These are phyloP conservation scores for Drosophila macrospina DNA, from an alignment of 2,888 invertebrate species.

Conservation along the genomic window DNA sequence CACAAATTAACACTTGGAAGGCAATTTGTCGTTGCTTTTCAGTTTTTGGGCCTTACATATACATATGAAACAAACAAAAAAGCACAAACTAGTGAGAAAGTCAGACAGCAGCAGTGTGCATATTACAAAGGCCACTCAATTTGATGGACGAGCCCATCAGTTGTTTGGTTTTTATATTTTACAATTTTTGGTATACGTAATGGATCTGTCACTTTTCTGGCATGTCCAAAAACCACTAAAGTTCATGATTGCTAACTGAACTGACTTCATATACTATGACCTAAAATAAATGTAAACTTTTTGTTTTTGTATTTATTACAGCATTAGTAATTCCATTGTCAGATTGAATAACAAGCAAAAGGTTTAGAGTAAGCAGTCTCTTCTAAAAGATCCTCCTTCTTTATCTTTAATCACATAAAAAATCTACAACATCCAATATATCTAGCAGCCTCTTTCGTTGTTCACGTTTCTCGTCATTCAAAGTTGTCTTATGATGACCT, in stretches of 20 bases:
- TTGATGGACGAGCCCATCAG: conserved; percentile 24
- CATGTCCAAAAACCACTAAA: conserved; percentile 18
- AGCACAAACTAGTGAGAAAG: conserved; percentile 29
- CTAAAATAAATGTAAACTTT: conserved; percentile 1
- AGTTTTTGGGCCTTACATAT: conserved; percentile 41
- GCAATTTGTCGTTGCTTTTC: conserved; percentile 70
- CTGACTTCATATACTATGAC: background rate
- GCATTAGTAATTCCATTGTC: background rate
- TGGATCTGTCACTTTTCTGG: conserved; percentile 17
- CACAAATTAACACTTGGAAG: conserved; percentile 76
- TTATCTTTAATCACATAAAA: no score
- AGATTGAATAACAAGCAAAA: background rate
- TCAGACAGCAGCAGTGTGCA: conserved; percentile 25
- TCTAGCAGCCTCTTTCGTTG: no score
- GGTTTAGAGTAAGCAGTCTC: background rate
- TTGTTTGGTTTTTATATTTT: conserved; percentile 10
- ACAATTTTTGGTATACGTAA: conserved; percentile 22
- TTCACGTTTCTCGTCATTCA: no score
- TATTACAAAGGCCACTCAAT: conserved; percentile 36
- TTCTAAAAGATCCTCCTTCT: background rate
- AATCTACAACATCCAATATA: no score
- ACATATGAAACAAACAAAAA: conserved; percentile 1
- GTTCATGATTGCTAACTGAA: background rate
- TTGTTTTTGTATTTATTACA: background rate
- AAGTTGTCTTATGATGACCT: no score